phyloP scores from a whole-genome alignment of 2,113 vertebrate genomes.

The Etia nguti region DNA sequence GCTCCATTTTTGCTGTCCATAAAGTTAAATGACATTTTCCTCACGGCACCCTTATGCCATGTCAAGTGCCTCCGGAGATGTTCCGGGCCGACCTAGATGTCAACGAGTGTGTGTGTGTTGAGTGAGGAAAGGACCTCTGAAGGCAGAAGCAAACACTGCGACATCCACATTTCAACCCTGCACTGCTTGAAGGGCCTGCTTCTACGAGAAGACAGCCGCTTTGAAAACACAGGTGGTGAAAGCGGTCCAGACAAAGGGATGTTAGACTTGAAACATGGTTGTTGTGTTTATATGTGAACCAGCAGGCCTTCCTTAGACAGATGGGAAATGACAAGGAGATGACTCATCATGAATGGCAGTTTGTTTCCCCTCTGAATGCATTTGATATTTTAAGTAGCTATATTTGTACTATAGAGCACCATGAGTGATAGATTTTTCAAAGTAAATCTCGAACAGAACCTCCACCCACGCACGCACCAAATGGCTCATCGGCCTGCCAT shows the following conservation, averaged over 20 bases:
- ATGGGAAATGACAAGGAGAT: slow-evolving; percentile 38
- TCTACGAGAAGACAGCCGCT: slow-evolving; percentile 19
- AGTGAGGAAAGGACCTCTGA: slow-evolving; percentile 45
- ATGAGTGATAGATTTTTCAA: slow-evolving; percentile 11
- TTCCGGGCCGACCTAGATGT: slow-evolving; percentile 54
- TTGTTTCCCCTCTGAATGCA: neutral
- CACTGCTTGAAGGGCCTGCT: slow-evolving; percentile 1
- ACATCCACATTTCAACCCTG: slow-evolving; percentile 30
- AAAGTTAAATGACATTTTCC: slow-evolving; percentile 74
- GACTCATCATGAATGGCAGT: slow-evolving; percentile 19
- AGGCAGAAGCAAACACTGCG: slow-evolving; percentile 52
- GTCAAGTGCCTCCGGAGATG: slow-evolving; percentile 59
- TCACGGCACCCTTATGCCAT: slow-evolving; percentile 42
- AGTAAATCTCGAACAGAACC: slow-evolving; percentile 51
- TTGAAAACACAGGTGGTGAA: slow-evolving; percentile 26
- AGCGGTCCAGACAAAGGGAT: slow-evolving; percentile 11
- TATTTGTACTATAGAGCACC: slow-evolving; percentile 39
- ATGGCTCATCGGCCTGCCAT: slow-evolving; percentile 46
- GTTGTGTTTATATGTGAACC: slow-evolving; percentile 20
- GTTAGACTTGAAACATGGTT: slow-evolving; percentile 29
- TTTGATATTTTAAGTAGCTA: slow-evolving; percentile 41
- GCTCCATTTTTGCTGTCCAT: slow-evolving; percentile 65
- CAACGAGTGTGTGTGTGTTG: slow-evolving; percentile 44
- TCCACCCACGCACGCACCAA: slow-evolving; percentile 32
- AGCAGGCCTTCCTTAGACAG: slow-evolving; percentile 22